These are phyloP conservation scores for Drymonia ruficornis DNA, from an alignment of 2,888 invertebrate species.

Conservation along the genomic window DNA sequence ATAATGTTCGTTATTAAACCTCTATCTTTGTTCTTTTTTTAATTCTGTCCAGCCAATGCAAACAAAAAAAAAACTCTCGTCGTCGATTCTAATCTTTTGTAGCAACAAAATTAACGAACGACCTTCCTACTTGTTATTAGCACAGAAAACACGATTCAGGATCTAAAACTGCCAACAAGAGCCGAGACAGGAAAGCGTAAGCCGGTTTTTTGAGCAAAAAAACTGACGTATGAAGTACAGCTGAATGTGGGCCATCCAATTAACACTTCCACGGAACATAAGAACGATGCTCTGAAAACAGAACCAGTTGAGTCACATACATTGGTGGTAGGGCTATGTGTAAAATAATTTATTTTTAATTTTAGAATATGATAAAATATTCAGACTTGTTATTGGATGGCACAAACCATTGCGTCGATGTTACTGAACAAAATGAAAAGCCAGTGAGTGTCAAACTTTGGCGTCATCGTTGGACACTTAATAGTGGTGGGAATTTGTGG, in stretches of 20 bases:
- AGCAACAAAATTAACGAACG: not conserved
- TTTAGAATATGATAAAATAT: too few species aligned
- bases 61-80: too few species aligned
- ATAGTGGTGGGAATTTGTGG: too few species aligned
- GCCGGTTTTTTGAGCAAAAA: slow-evolving; percentile 36
- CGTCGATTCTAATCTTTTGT: not conserved
- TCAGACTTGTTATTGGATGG: too few species aligned
- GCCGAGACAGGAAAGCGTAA: slow-evolving; percentile 36
- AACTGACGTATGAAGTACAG: slow-evolving; percentile 12
- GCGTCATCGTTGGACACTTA: too few species aligned
- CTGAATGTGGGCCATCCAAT: slow-evolving; percentile 47
- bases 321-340: not conserved
- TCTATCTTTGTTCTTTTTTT: too few species aligned
- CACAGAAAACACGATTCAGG: slow-evolving; percentile 31
- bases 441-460: too few species aligned
- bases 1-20: too few species aligned
- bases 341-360: too few species aligned
- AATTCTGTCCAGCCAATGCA: too few species aligned
- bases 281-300: slow-evolving; percentile 23
- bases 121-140: slow-evolving; percentile 21
- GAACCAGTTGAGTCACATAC: slow-evolving; percentile 3
- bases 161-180: slow-evolving; percentile 26
- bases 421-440: too few species aligned
- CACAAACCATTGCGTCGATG: too few species aligned
- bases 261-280: slow-evolving; percentile 42